Base-by-base conservation (phyloP, 2,797 vertebrate species). In the Phalloptychus januarius region DNA sequence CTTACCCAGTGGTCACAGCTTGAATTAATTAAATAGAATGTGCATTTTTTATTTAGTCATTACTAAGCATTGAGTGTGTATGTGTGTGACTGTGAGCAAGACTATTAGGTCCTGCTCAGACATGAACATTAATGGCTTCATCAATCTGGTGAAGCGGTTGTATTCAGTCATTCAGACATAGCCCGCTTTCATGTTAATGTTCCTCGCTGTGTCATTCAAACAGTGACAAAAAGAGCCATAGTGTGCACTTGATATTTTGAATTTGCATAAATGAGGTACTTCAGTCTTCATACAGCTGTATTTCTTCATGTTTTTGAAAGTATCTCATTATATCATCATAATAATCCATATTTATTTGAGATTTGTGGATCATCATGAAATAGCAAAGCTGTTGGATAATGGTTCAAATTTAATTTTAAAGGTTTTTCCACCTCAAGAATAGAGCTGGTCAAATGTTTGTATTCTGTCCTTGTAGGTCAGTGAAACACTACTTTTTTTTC, bases 21-120 rank as follows among this genome's bases (percentile, higher is more conserved):
- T 38, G 18, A 83, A 25, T 1, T 36, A 20, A 70, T n/a, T 31
- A 38, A 56, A 18, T 75, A 72, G 40, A 75, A 78, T 69, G 46
- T 16, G 42, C 13, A 74, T 56, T 25, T 76, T 77, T 10, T 50
- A 56, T 72, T 85, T 36, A 40, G 79, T 63, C 48, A 23, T 58
- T 56, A 79, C 61, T 54, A 77, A 70, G 46, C 71, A 77, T 25
- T n/a, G 40, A 48, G 16, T 61, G 23, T 75, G 33, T 38, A 36
- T 71, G 33, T 75, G 58, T 71, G 50, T 12, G 25, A 28, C 31
- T 72, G 48, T 77, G 54, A 52, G 33, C 11, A 44, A 45, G 36
- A 28, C 8, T 61, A 58, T 75, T 71, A 58, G n/a, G 13, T 28
- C n/a, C 50, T 28, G 54, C 73, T 33, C 38, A 58, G 15, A 31